Evolutionary conservation across 2,888 invertebrate genomes (phyloP).

Genomic region (Athetis lepigone): DNA sequence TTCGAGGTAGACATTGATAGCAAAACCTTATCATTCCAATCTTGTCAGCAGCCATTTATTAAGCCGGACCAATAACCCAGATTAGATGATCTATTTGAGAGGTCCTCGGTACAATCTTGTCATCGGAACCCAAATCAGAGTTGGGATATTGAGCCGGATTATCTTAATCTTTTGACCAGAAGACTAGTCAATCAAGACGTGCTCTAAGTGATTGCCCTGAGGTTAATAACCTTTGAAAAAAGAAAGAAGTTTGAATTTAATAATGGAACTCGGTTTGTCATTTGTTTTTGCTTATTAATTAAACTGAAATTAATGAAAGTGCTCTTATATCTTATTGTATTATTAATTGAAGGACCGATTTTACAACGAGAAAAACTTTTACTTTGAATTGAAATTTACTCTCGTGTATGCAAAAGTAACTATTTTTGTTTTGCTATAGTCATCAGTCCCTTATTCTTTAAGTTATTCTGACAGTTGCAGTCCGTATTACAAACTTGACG

Average conservation of each 20-base stretch:
- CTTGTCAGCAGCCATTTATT: background rate
- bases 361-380: background rate
- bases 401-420: too few relatives aligned
- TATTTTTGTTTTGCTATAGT: too few relatives aligned
- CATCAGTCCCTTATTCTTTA: too few relatives aligned
- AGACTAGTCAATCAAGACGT: slow-evolving; percentile 6
- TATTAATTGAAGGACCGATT: background rate
- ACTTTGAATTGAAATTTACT: too few relatives aligned
- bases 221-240: slow-evolving; percentile 3
- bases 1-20: background rate
- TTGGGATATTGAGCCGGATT: slow-evolving; percentile 38
- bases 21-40: background rate
- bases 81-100: slow-evolving; percentile 6
- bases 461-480: too few relatives aligned
- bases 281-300: background rate
- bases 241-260: background rate
- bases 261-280: background rate
- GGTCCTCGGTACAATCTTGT: slow-evolving; percentile 7
- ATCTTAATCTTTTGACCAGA: slow-evolving; percentile 13
- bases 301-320: background rate
- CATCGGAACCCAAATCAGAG: slow-evolving; percentile 17
- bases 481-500: too few relatives aligned
- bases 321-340: background rate
- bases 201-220: slow-evolving; percentile 16
- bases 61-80: background rate